Base-by-base conservation (phyloP, 2,888 invertebrate genomes). In the Drosophila meridionalis region DNA sequence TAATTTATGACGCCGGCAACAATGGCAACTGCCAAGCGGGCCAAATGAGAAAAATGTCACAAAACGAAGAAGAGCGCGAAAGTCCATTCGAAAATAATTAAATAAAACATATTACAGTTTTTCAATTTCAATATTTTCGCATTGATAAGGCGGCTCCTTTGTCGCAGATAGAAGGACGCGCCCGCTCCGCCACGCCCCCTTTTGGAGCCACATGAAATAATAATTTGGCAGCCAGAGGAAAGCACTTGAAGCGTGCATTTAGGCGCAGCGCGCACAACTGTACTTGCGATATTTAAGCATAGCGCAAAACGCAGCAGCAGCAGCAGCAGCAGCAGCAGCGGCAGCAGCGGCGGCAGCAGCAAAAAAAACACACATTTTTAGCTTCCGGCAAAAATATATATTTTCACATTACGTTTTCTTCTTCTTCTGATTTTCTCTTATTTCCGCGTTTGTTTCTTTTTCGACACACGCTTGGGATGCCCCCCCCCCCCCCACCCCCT, bases 371-470 rank as follows among this genome's bases (percentile, higher is more conserved):
- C 83, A 86, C 83, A 83, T 80, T 83, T 89, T 85, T 87, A 69
- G 85, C 87, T 89, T 89, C 87, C 85, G 85, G 89, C 89, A 83
- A 70, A 83, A 72, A 80, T 80, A 79, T 80, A 73, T 89, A 85
- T 86, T 83, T 87, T 63, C 76, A 76, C 80, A 85, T 83, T 76
- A 83, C 83, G 73, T 75, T 84, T 81, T 75, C 68, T 76, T 73
- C 56, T 76, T 56, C 63, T 42, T 73, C 59, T 42, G n/a, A 55
- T 50, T 50, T 57, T 26, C 57, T 43, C 59, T 65, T 64, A 42
- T 59, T 64, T 70, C 47, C 26, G 43, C 57, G 64, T 70, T 70
- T 69, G 57, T 59, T 67, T 52, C 60, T 75, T 78, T 78, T 78
- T 79, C 53, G 72, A 79, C 70, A 68, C 61, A 67, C n/a, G 32